phyloP scores from a whole-genome alignment of 2,888 invertebrate species.

The Muscina levida region DNA sequence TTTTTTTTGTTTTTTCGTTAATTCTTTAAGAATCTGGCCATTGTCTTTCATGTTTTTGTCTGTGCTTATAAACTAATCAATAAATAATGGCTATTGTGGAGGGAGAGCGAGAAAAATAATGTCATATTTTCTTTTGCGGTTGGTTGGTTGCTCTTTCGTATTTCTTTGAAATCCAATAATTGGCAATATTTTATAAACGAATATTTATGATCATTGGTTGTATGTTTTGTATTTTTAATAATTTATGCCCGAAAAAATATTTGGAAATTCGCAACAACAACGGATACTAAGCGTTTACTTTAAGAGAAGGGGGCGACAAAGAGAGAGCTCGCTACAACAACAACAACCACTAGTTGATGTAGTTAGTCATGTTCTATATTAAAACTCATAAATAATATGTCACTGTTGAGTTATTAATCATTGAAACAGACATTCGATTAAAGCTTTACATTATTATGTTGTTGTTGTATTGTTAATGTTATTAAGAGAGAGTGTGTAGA shows the following conservation, averaged over 20 bases:
- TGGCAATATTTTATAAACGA: constrained; percentile 23
- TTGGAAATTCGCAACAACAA: no score
- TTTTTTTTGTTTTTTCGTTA: no score
- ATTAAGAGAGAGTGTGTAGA: neutral
- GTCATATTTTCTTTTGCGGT: neutral
- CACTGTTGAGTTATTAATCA: constrained; percentile 57
- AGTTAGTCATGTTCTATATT: constrained; percentile 60
- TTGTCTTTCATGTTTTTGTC: no score
- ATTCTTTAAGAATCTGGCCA: no score
- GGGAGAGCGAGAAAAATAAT: no score
- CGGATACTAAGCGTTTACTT: no score
- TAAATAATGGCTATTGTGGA: no score
- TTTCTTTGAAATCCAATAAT: constrained; percentile 27
- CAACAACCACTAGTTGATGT: no score
- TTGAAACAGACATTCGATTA: constrained; percentile 50
- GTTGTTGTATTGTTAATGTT: no score
- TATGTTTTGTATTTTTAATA: constrained; percentile 5
- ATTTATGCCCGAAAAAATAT: constrained; percentile 1
- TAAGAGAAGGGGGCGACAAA: no score
- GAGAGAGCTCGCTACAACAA: no score
- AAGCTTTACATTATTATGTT: constrained; percentile 27
- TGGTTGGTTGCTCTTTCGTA: neutral
- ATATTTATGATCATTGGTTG: constrained; percentile 22
- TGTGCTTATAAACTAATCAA: constrained; percentile 14
- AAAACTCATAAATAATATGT: constrained; percentile 51